These are phyloP conservation scores for Cecidostiba fungosa DNA, from an alignment of 2,888 invertebrate species.

Conservation along the genomic window DNA sequence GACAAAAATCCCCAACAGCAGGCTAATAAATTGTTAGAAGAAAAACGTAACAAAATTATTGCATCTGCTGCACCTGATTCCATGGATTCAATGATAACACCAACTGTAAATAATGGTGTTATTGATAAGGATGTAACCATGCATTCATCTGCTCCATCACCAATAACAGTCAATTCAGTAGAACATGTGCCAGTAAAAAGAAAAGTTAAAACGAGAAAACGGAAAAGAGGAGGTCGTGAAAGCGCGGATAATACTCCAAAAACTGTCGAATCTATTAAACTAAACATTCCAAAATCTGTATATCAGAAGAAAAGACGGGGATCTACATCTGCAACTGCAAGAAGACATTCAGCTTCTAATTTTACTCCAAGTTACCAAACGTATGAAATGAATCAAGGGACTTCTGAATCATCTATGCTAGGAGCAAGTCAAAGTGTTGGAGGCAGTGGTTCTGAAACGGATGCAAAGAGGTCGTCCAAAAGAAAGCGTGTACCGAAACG, in stretches of 20 bases:
- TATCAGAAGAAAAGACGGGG: constrained; percentile 73
- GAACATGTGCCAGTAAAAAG: constrained; percentile 42
- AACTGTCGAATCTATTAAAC: constrained; percentile 82
- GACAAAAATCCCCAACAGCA: constrained; percentile 90
- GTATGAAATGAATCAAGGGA: constrained; percentile 21
- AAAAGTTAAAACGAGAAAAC: constrained; percentile 85
- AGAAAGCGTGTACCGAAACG: constrained; percentile 91
- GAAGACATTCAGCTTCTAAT: constrained; percentile 59
- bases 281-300: constrained; percentile 83
- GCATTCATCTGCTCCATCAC: constrained; percentile 71
- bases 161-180: constrained; percentile 55
- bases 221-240: constrained; percentile 79
- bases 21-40: constrained; percentile 87
- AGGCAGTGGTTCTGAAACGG: constrained; percentile 60
- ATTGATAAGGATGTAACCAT: constrained; percentile 64
- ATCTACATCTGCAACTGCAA: constrained; percentile 41
- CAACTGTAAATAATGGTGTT: constrained; percentile 76
- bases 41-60: constrained; percentile 87
- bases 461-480: constrained; percentile 87
- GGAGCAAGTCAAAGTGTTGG: constrained; percentile 33
- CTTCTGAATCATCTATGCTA: constrained; percentile 14
- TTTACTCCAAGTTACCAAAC: constrained; percentile 10
- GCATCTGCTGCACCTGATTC: constrained; percentile 84
- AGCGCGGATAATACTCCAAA: constrained; percentile 73
- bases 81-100: constrained; percentile 61